Evolutionary conservation across 1,140 invertebrate genomes (phyloP), one percentile per base, ranked within the genome.

Genomic region (Fopius arisanus): DNA sequence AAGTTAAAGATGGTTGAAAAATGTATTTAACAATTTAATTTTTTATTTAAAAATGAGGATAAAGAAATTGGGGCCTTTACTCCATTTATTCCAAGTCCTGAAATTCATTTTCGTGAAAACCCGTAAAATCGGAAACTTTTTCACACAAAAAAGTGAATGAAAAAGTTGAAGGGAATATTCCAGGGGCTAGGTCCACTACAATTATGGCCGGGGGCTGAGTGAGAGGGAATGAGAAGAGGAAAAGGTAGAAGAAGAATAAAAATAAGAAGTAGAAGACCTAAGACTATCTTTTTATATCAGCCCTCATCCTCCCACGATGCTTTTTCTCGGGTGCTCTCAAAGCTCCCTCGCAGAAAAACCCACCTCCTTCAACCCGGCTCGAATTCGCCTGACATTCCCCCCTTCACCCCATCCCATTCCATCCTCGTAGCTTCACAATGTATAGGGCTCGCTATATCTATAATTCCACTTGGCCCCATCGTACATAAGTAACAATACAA

Each of bases 201-300:
- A 59, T 59, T 28, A 59, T 59, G 54, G 19, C 54, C 28, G 28
- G 33, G 29, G 62, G 16, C 21, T 26, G 51, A 72, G 72, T 43
- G 70, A 19, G 26, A 19, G 29, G 63, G 67, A 40, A 23, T 12
- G 19, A 66, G 0, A 3, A 37, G n/a, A 28, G 65, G 70, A 74
- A 73, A 59, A 21, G 21, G 19, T 37, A 63, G 70, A 37, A 66
- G 37, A 37, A 14, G 7, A 31, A 14, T 21, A 67, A 68, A 76
- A 72, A 54, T 16, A 26, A 69, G 67, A 74, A 73, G 67, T 21
- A 29, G 19, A 62, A 63, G 70, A 48, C 48, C 70, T 54, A 72
- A 73, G 73, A 73, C 73, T 76, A 76, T 76, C 70, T 76, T 74
- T 76, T 76, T 76, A 41, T 76, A 70, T 70, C 63, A 76, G 73